Base-by-base conservation (phyloP, 2,113 vertebrate species). In the Paradisaea rubra region DNA sequence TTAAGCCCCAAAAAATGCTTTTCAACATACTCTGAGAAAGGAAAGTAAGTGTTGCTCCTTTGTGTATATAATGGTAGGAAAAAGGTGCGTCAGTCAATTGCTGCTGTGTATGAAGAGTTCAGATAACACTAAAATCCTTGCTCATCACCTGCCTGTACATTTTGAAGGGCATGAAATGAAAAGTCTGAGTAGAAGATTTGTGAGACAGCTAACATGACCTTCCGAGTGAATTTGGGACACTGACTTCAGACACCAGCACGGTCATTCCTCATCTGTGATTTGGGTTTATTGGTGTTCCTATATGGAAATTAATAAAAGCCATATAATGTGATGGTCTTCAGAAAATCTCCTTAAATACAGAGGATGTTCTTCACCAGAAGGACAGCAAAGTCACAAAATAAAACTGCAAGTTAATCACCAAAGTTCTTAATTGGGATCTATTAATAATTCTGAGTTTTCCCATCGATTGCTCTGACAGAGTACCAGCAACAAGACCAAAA, bases 311-410 rank as follows among this genome's bases (percentile, higher is more conserved):
- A 63, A 25, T 50, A 30, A 56, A 77, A 79, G 22, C 24, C 5
- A 7, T 13, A 42, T 31, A 47, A 71, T 0, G 0, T 8, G 3
- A 79, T 2, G 4, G 6, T 61, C 49, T 69, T 72, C 37, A 69
- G n/a, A 69, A 85, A 84, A 53, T 9, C 4, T 44, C 24, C 30
- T 71, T 76, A 76, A 66, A 49, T 28, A 15, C 13, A 45, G 15
- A 37, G 11, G 28, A 28, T 12, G 17, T 23, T 45, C 44, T 47
- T 57, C 5, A 68, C 30, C 63, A 50, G 42, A 13, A 25, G 14
- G 41, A 71, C 10, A 81, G 9, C n/a, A 44, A 50, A 65, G 10
- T 33, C 60, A 68, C 44, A 72, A 91, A 68, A 71, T 6, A 72
- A 79, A 82, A 61, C 6, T 15, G 12, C 6, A 79, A 76, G 20